A percentile compares a stretch with the other conserved stretches of the same genome.
These are phyloP conservation scores for Lamellibrachia satsuma DNA, from an alignment of 2,888 invertebrate species.

Conservation along the genomic window DNA sequence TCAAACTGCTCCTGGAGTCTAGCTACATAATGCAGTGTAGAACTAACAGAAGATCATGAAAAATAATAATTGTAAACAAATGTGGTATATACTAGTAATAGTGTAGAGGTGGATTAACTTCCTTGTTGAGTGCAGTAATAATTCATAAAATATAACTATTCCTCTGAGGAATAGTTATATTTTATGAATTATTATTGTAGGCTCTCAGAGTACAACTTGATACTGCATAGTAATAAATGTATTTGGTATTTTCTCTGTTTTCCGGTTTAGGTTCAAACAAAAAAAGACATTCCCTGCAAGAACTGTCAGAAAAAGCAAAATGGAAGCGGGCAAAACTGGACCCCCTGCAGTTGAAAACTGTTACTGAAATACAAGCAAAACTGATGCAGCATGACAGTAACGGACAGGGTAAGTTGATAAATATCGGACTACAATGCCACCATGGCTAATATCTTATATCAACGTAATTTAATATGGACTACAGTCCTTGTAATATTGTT, in stretches of 20 bases:
- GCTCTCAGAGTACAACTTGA: not conserved
- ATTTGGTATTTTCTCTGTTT: not conserved
- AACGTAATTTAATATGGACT: too few species aligned
- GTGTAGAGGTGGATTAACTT: too few species aligned
- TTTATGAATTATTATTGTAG: too few species aligned
- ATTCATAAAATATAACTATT: too few species aligned
- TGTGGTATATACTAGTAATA: too few species aligned
- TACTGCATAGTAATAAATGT: not conserved
- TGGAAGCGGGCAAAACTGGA: constrained; percentile 33
- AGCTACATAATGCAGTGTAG: too few species aligned
- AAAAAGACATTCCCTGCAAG: not conserved
- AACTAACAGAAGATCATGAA: too few species aligned
- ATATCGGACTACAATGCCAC: not conserved
- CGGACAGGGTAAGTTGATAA: not conserved
- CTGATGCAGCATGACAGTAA: not conserved
- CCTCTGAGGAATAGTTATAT: too few species aligned
- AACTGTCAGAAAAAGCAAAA: constrained; percentile 21
- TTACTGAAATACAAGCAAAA: constrained; percentile 29
- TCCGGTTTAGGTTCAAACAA: not conserved
- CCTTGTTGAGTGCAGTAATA: too few species aligned
- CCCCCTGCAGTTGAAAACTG: constrained; percentile 27
- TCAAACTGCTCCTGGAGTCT: too few species aligned
- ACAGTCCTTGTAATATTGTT: too few species aligned
- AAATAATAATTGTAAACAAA: too few species aligned
- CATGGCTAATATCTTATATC: not conserved